Base-by-base conservation (phyloP, 2,113 vertebrate species). In the Sylvietta virens region DNA sequence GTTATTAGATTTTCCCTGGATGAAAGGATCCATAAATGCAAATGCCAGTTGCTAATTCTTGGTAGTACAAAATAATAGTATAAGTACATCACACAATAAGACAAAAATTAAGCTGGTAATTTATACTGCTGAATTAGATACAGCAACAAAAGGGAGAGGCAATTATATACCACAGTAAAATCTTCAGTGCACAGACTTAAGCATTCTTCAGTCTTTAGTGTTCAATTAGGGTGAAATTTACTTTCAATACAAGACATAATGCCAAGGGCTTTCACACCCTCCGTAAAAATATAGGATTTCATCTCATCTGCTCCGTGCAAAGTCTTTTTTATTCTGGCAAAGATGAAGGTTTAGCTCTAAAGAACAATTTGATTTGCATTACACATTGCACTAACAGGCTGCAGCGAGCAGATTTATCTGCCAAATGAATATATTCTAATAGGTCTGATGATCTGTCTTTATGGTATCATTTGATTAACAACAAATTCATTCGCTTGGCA, bases 401-500 rank as follows among this genome's bases (percentile, higher is more conserved):
- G 95, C 86, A 77, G 90, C 3, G 5, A 27, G n/a, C 88, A 90
- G 94, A 91, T 96, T 97, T 96, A 92, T 97, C 90, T 95, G 92
- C 89, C 57, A 94, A 93, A 91, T 92, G 85, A 96, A 95, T 97
- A 80, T 79, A 96, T 97, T 96, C 94, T 96, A 98, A 97, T 97
- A 98, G 97, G 94, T 72, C 90, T 97, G 96, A 97, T 97, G 97
- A 97, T 97, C 95, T 95, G 93, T 96, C 94, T 97, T 98, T 97
- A 96, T 95, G 81, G 92, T 78, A 72, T 94, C 92, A 93, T 97
- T 98, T 97, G 96, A 97, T 97, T 97, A 98, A 97, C 96, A 81
- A 97, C 95, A 97, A 97, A 97, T 97, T 94, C 94, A 97, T 98
- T 97, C 97, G 56, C 96, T 97, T 97, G 96, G 96, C 97, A 98